A percentile compares a stretch with the other conserved stretches of the same genome.
Conservation (phyloP, 1,140 invertebrate genomes). For the Cydia splendana region DNA sequence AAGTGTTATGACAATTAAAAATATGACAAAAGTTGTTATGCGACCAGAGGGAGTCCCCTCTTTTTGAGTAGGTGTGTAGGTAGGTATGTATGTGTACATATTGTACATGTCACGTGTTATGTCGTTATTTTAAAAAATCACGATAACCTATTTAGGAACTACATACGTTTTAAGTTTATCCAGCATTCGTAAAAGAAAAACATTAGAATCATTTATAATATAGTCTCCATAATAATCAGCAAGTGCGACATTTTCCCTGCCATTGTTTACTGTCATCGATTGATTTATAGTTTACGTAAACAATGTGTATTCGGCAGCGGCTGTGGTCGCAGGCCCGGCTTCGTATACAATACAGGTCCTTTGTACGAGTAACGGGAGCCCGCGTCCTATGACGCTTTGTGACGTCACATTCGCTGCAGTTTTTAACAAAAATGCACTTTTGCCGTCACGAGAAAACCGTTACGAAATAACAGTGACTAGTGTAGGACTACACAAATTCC, state of each 20-base stretch:
- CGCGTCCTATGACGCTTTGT: slow-evolving; percentile 57
- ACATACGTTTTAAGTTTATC: no score
- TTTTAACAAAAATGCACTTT: slow-evolving; percentile 72
- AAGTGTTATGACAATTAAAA: no score
- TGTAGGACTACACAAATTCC: slow-evolving; percentile 69
- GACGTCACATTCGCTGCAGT: slow-evolving; percentile 62
- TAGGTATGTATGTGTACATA: no score
- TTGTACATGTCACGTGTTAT: no score
- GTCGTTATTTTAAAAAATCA: no score
- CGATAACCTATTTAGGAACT: no score
- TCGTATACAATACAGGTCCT: slow-evolving; percentile 61
- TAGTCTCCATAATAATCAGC: background rate
- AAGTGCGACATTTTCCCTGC: background rate
- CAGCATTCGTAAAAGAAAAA: background rate
- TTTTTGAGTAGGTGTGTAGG: no score
- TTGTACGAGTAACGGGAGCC: slow-evolving; percentile 68
- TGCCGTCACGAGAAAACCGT: slow-evolving; percentile 60
- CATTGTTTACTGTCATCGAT: slow-evolving; percentile 37
- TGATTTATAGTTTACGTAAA: slow-evolving; percentile 59
- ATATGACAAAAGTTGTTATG: no score
- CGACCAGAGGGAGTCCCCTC: no score
- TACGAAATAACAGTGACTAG: slow-evolving; percentile 70
- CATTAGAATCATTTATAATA: background rate
- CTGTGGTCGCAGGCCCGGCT: slow-evolving; percentile 60
- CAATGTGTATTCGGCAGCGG: slow-evolving; percentile 62